Percentiles rank a stretch among this genome's conserved stretches.
Conservation (phyloP, 2,888 invertebrate genomes). For the Drosophila fungiperda region DNA sequence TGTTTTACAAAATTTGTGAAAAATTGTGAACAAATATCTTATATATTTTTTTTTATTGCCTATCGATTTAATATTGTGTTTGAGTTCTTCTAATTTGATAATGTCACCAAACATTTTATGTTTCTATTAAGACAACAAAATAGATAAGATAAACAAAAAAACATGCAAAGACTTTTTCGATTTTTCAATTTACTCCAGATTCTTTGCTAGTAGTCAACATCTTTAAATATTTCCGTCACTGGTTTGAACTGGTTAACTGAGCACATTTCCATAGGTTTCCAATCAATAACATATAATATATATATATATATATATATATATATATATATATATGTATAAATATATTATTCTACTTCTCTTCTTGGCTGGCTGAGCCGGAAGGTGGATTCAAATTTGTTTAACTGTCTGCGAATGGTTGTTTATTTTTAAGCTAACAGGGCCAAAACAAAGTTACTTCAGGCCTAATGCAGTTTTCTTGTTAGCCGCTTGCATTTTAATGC, state of each 20-base stretch:
- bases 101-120: conserved; percentile 23
- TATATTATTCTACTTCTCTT: conserved; percentile 4
- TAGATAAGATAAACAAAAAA: conserved; percentile 23
- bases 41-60: neutral
- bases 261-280: conserved; percentile 29
- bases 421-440: conserved; percentile 23
- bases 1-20: neutral
- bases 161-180: conserved; percentile 29
- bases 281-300: conserved; percentile 30
- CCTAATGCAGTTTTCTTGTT: conserved; percentile 76
- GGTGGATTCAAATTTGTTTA: conserved; percentile 35
- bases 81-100: neutral
- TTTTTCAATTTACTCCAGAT: neutral
- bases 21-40: no score
- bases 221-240: neutral
- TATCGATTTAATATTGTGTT: neutral
- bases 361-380: conserved; percentile 25
- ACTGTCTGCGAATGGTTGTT: conserved; percentile 22
- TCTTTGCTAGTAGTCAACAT: neutral
- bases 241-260: conserved; percentile 11
- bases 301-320: no score
- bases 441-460: conserved; percentile 1
- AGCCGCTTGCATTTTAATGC: conserved; percentile 70
- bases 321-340: neutral
- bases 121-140: conserved; percentile 21